Evolutionary conservation across 92 coral and sea anemone species (phyloP).

Genomic region (Palythoa heliodiscus): DNA sequence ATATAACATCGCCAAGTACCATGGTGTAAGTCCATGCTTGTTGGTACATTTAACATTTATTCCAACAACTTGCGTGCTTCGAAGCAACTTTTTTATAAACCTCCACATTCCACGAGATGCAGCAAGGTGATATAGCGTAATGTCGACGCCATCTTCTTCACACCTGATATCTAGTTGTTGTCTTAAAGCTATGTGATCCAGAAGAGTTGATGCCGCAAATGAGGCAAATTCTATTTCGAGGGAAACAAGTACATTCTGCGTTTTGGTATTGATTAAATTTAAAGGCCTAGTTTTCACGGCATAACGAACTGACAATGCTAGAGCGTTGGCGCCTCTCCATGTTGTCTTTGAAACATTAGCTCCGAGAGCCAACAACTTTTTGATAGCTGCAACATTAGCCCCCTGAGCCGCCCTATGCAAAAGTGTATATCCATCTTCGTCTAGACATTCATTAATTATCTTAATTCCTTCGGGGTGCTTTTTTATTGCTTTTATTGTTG

Average conservation of each 20-base stretch:
- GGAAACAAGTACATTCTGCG: background rate
- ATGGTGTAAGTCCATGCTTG: constrained; percentile 64
- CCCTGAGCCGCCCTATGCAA: constrained; percentile 75
- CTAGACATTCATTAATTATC: constrained; percentile 46
- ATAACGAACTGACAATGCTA: constrained; percentile 30
- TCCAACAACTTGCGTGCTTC: constrained; percentile 25
- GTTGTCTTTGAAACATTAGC: constrained; percentile 28
- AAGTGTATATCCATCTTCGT: constrained; percentile 60
- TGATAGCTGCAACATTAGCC: constrained; percentile 59
- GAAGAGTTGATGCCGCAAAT: constrained; percentile 35
- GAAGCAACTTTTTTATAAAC: constrained; percentile 46
- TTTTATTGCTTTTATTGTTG: constrained; percentile 43
- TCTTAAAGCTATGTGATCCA: constrained; percentile 26
- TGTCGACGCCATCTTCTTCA: constrained; percentile 28
- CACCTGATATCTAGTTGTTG: constrained; percentile 31
- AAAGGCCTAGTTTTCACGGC: constrained; percentile 30
- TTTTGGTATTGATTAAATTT: background rate
- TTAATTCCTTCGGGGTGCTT: constrained; percentile 51
- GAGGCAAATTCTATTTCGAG: constrained; percentile 58
- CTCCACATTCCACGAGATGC: constrained; percentile 69
- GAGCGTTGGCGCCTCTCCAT: constrained; percentile 27
- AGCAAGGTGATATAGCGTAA: constrained; percentile 72
- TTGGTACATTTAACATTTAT: constrained; percentile 65
- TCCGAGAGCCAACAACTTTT: constrained; percentile 30
- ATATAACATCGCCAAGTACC: constrained; percentile 62